Conservation (phyloP, 2,797 vertebrate species). For the Sebastes variabilis region DNA sequence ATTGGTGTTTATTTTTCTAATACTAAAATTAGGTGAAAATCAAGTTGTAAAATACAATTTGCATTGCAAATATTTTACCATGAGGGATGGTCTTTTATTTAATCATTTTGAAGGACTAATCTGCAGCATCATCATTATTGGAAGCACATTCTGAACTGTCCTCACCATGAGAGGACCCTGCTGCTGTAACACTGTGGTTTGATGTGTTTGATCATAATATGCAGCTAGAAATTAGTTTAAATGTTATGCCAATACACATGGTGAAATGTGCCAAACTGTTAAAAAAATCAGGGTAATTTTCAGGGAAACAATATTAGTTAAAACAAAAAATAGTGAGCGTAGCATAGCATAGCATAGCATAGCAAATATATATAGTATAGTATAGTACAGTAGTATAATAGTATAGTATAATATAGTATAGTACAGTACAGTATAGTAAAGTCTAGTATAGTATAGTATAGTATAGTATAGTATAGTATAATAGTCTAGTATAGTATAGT, state of each 20-base stretch:
- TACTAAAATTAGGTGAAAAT: neutral
- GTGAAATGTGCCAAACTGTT: neutral
- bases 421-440: too few species aligned
- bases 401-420: neutral
- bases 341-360: too few species aligned
- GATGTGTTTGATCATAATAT: neutral
- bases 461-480: neutral
- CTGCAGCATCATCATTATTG: neutral
- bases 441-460: accelerated
- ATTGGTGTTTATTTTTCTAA: neutral
- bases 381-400: too few species aligned
- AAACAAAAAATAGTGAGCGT: neutral
- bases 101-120: neutral
- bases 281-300: neutral
- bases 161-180: neutral
- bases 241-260: neutral
- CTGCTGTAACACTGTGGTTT: neutral
- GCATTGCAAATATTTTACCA: neutral
- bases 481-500: accelerated
- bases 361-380: too few species aligned
- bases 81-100: neutral
- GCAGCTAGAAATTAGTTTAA: neutral
- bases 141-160: neutral
- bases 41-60: neutral
- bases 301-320: neutral